These are phyloP conservation scores for Epinephelus lanceolatus DNA, from an alignment of 2,113 vertebrate species.

Conservation along the genomic window DNA sequence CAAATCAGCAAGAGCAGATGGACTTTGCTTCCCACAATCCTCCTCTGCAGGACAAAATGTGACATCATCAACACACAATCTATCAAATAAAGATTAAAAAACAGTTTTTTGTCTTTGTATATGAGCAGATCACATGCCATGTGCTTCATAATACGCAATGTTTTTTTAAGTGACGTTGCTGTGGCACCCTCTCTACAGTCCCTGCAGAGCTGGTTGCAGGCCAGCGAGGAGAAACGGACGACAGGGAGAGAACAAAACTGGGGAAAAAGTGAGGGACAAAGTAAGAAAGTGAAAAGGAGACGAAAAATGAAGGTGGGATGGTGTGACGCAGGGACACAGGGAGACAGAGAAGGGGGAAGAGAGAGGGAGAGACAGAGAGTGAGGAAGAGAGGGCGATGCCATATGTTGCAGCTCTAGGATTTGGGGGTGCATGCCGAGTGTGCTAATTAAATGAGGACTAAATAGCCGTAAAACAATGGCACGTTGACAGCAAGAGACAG, in stretches of 20 bases:
- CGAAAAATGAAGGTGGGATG: neutral
- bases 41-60: slow-evolving; percentile 40
- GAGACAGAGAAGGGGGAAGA: neutral
- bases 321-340: neutral
- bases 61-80: slow-evolving; percentile 36
- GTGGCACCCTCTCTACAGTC: slow-evolving; percentile 4
- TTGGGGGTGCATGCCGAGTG: slow-evolving; percentile 51
- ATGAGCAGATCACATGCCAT: neutral
- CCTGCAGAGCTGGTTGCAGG: slow-evolving; percentile 49
- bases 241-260: neutral
- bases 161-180: slow-evolving; percentile 7
- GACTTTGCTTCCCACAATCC: slow-evolving; percentile 60
- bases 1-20: slow-evolving; percentile 70
- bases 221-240: neutral
- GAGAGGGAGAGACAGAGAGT: neutral
- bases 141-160: neutral
- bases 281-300: neutral
- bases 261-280: slow-evolving; percentile 20
- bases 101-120: slow-evolving; percentile 1
- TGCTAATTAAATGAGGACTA: slow-evolving; percentile 73
- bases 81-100: neutral
- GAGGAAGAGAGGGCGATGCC: slow-evolving; percentile 26
- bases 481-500: slow-evolving; percentile 29
- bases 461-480: slow-evolving; percentile 51
- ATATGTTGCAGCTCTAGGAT: slow-evolving; percentile 65